Conservation (phyloP, 2,888 invertebrate genomes). For the Nomada fucata region DNA sequence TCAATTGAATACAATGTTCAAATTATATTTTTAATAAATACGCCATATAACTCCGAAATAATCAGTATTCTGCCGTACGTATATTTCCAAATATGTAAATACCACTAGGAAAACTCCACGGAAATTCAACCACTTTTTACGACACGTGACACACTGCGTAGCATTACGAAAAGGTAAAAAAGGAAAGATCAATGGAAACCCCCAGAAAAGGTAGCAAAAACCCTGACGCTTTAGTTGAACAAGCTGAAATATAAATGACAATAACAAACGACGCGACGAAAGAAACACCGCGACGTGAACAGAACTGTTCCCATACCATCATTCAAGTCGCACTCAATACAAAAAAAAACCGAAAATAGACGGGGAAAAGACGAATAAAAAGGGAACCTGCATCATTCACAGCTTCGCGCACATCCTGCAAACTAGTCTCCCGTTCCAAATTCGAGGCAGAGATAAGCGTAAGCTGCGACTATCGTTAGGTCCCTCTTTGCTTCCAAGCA, state of each 20-base stretch:
- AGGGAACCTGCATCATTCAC: background rate
- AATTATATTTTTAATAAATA: too few species aligned
- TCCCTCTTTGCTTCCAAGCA: background rate
- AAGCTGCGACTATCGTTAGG: conserved; percentile 1
- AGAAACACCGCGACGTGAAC: background rate
- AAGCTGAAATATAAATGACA: background rate
- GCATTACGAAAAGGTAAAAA: background rate
- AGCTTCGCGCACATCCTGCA: conserved; percentile 6
- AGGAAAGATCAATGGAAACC: background rate
- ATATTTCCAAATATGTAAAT: too few species aligned
- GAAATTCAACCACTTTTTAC: too few species aligned
- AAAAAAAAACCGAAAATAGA: too few species aligned
- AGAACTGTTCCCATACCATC: background rate
- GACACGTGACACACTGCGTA: too few species aligned
- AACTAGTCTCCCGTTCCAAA: background rate
- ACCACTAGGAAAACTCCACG: too few species aligned
- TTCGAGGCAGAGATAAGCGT: conserved; percentile 10
- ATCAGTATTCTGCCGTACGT: too few species aligned
- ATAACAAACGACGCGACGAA: background rate
- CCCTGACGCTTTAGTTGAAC: background rate
- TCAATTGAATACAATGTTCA: too few species aligned
- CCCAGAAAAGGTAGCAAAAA: background rate
- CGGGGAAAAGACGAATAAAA: background rate
- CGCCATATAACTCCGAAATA: too few species aligned
- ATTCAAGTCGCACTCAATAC: background rate